Evolutionary conservation across 1,140 invertebrate genomes (phyloP), one percentile per base, ranked within the genome.

Genomic region (Caerostris darwini): DNA sequence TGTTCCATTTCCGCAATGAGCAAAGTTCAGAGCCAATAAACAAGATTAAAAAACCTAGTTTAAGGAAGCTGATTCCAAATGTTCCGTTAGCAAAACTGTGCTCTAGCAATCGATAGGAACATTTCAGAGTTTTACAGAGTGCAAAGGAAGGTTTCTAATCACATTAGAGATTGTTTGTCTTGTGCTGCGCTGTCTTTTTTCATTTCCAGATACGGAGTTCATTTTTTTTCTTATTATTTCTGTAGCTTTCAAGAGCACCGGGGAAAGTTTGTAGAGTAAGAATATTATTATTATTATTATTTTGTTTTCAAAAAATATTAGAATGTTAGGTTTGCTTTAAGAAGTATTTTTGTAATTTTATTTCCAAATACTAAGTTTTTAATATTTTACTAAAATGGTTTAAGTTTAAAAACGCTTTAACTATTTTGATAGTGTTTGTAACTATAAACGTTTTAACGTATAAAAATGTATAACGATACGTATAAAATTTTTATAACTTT

Each of bases 141-240:
- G 71, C 19, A 12, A 86, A 14, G 57, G n/a, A 81, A 50, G 54
- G 54, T 56, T 67, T 64, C 69, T 90, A 90, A 90, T 90, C 88
- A 77, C 88, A 90, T 90, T 90, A 90, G 50, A 56, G 88, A 71
- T 19, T 90, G 88, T 90, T 90, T 90, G 88, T 71, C 53, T 90
- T 71, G 67, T 57, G 34, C 12, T 67, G 12, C 50, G 77, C 34
- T 50, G 34, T 19, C 50, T 82, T 82, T 82, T n/a, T 50, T 82
- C 54, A 57, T 85, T 14, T 12, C 17, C n/a, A 5, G 19, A 53
- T 17, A 14, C 17, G 14, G n/a, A 57, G 14, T 10, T 5, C 12
- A 50, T 53, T 85, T 56, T 54, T 58, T 85, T 85, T n/a, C n/a
- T 34, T 85, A 57, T 85, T 10, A 54, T 56, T 56, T 85, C 57